Base-by-base conservation (phyloP, 2,888 invertebrate species). In the Alcis repandata region DNA sequence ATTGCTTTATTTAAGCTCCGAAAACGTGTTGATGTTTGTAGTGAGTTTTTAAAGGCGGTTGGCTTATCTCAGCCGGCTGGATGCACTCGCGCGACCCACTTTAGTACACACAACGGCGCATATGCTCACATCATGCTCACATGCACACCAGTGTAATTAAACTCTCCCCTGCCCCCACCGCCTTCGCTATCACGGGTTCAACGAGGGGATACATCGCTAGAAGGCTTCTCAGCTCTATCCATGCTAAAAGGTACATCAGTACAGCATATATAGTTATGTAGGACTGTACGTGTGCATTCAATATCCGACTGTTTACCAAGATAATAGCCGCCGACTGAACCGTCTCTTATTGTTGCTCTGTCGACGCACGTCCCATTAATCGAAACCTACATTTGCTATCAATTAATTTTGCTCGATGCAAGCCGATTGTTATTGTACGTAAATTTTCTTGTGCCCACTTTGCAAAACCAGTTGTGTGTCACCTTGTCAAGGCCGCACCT, bases 41-140 rank as follows among this genome's bases (percentile, higher is more conserved):
- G 54, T 57, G 59, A 51, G 57, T 49, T 68, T 67, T 71, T 68
- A 19, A 68, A 65, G 65, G 64, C 68, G 69, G 49, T 48, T 62
- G 65, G 78, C 81, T 88, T 88, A 88, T 86, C 86, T 81, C 56
- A 77, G 71, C 75, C 46, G 77, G 72, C 74, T 79, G 77, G 76
- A 68, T 79, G 81, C 79, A 79, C 72, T 78, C 79, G 76, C 75
- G 69, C 87, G 88, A 87, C 89, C 90, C 80, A 89, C 79, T 89
- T 90, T 76, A 79, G 46, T 61, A 56, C 66, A 75, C 72, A 76
- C 74, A 73, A 67, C 70, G 56, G 74, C 77, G 76, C 78, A 80
- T 80, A 79, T 82, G 82, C 78, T 74, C 74, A 83, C 79, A 76
- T 77, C 27, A 27, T 27, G 82, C 78, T 74, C 74, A 83, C 79